phyloP scores from a whole-genome alignment of 2,888 invertebrate genomes.

The Cataglyphis cursor region DNA sequence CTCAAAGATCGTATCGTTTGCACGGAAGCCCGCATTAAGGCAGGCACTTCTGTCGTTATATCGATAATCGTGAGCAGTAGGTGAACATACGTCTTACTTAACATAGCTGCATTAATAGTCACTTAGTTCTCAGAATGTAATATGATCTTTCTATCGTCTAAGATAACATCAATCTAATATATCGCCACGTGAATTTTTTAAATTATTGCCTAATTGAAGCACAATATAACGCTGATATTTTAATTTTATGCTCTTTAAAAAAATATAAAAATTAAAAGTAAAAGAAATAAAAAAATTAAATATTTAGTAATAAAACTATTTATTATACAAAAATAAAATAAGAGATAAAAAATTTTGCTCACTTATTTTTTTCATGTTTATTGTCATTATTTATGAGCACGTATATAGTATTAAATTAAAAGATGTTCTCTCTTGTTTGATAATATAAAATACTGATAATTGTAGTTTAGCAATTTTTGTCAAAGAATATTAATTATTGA shows the following conservation, averaged over 20 bases:
- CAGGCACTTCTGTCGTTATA: conserved; percentile 37
- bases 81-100: conserved; percentile 33
- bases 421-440: not conserved
- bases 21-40: conserved; percentile 51
- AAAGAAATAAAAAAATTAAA: not conserved
- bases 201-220: not conserved
- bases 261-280: not conserved
- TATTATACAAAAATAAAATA: not conserved
- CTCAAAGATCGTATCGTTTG: conserved; percentile 40
- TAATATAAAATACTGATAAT: not conserved
- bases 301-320: not conserved
- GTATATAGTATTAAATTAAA: not conserved
- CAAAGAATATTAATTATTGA: not conserved
- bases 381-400: not conserved
- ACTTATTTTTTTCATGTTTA: not conserved
- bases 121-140: conserved; percentile 3
- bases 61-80: conserved; percentile 26
- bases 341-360: not conserved
- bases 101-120: conserved; percentile 25
- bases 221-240: not conserved
- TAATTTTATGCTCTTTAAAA: not conserved
- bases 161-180: not conserved
- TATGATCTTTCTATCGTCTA: conserved; percentile 7
- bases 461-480: not conserved
- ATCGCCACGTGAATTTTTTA: not conserved